Percentiles rank a stretch among this genome's conserved stretches.
Evolutionary conservation across 2,797 vertebrate species (phyloP).

Genomic region (Diplodus puntazzo): DNA sequence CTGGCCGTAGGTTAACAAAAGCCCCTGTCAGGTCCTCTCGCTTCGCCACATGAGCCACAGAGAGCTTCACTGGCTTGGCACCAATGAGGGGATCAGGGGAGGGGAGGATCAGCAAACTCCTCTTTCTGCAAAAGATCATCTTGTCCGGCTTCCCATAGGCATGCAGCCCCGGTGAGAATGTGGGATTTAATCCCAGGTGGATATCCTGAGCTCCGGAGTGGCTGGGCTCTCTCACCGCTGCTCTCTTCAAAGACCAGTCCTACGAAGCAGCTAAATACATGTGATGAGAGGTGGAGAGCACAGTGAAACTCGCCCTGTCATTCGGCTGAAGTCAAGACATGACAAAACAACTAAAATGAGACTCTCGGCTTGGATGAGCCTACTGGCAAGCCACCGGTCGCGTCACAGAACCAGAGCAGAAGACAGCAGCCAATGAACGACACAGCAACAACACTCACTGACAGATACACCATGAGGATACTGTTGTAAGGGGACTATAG

Average conservation of each 20-base stretch:
- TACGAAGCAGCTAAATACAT: conserved; percentile 62
- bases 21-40: conserved; percentile 80
- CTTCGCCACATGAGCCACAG: conserved; percentile 76
- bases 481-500: conserved; percentile 77
- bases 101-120: conserved; percentile 79
- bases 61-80: conserved; percentile 78
- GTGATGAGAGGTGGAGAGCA: conserved; percentile 65
- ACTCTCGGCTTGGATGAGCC: conserved; percentile 46
- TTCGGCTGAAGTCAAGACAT: conserved; percentile 53
- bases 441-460: conserved; percentile 68
- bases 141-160: conserved; percentile 74
- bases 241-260: conserved; percentile 69
- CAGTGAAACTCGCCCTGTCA: conserved; percentile 50
- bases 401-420: conserved; percentile 46
- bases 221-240: conserved; percentile 71
- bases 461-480: conserved; percentile 59
- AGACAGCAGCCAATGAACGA: conserved; percentile 59
- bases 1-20: conserved; percentile 84
- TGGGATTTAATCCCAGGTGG: conserved; percentile 81
- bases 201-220: conserved; percentile 70
- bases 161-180: conserved; percentile 73
- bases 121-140: conserved; percentile 85
- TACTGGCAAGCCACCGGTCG: conserved; percentile 29
- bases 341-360: conserved; percentile 70
- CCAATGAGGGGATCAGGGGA: conserved; percentile 68